Conservation (phyloP, 1,140 invertebrate genomes). For the Plectrocnemia conspersa region DNA sequence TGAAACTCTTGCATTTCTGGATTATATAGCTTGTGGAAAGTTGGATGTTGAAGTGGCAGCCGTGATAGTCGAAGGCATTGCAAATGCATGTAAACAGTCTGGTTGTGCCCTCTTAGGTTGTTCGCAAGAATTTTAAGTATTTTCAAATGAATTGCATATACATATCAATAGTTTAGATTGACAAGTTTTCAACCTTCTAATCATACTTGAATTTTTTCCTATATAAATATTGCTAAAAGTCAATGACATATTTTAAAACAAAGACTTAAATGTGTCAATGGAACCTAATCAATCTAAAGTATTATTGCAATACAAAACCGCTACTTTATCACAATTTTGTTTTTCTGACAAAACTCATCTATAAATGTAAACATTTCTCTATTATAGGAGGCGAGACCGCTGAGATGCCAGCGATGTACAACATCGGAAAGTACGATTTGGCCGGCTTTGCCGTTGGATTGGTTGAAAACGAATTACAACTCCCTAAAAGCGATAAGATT, state of each 20-base stretch:
- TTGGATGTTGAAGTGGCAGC: conserved; percentile 72
- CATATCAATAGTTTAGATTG: too few species aligned
- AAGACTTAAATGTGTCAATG: too few species aligned
- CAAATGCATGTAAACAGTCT: conserved; percentile 78
- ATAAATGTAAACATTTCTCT: not conserved
- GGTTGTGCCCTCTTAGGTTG: conserved; percentile 85
- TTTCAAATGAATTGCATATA: not conserved
- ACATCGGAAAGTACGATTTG: conserved; percentile 76
- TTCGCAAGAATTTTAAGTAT: not conserved
- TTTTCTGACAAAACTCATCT: too few species aligned
- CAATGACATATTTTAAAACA: too few species aligned
- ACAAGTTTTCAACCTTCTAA: too few species aligned
- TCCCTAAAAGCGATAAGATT: conserved; percentile 65
- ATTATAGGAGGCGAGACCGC: conserved; percentile 86
- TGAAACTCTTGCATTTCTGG: conserved; percentile 91
- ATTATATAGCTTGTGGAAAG: conserved; percentile 91
- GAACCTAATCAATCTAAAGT: too few species aligned
- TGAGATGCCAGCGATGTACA: conserved; percentile 91
- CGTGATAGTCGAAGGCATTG: conserved; percentile 78
- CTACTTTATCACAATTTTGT: too few species aligned
- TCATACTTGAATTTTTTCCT: too few species aligned
- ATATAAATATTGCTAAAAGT: too few species aligned
- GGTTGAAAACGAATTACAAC: conserved; percentile 65
- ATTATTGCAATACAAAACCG: too few species aligned
- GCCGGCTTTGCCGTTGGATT: conserved; percentile 92